Base-by-base conservation (phyloP, 2,888 invertebrate species). In the Oligia latruncula region DNA sequence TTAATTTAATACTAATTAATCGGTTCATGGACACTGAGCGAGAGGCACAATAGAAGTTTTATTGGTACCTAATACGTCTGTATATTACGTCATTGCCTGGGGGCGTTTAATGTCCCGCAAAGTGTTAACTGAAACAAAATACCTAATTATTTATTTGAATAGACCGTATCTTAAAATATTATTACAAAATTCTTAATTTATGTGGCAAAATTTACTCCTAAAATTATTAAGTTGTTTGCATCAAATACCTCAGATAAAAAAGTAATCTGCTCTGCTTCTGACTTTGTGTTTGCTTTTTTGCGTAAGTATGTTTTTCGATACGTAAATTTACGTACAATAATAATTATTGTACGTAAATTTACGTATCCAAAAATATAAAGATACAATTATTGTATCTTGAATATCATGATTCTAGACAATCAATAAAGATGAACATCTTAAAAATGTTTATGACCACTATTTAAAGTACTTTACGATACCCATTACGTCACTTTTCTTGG, bases 371-470 rank as follows among this genome's bases (percentile, higher is more conserved):
- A n/a, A n/a, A n/a, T n/a, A n/a, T n/a, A n/a, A n/a, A n/a, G n/a
- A n/a, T n/a, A 40, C 40, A 40, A 40, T 40, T 6, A 40, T 40
- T 40, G 40, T 40, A 40, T 40, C 15, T 71, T 35, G 9, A 40
- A 11, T 35, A 35, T 35, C 29, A 29, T 29, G 29, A 29, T 35
- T 11, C 5, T 23, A 23, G 1, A 13, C n/a, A n/a, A 8, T 35
- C 17, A 67, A 9, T n/a, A 15, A 43, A 71, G 35, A 13, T 13
- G 9, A 17, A 23, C 20, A 9, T 65, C 46, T 20, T n/a, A 52
- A 81, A 88, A 89, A 81, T 82, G 89, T 89, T 89, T 81, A 68
- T 67, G 55, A 75, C 76, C 84, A 73, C 88, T 60, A n/a, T n/a
- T 23, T 87, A n/a, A 68, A 77, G 68, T 17, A 58, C 60, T n/a